Evolutionary conservation across 2,888 invertebrate genomes (phyloP).

Genomic region (Orthosia incerta): DNA sequence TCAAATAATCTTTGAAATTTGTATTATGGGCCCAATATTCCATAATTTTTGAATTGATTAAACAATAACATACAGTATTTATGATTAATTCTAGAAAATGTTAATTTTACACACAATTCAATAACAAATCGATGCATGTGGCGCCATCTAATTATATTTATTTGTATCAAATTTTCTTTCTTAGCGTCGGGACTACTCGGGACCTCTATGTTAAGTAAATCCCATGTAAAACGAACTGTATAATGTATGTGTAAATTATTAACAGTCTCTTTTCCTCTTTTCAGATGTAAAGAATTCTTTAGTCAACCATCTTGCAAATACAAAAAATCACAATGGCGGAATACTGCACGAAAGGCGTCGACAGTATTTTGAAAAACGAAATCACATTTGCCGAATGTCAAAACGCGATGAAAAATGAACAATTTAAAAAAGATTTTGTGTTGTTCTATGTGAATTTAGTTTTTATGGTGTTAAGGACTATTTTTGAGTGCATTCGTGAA

Average conservation of each 20-base stretch:
- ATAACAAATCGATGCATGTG: no score
- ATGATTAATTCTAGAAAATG: no score
- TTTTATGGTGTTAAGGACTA: constrained; percentile 50
- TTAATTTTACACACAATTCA: no score
- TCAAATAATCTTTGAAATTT: no score
- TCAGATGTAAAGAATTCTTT: constrained; percentile 33
- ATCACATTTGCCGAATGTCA: constrained; percentile 47
- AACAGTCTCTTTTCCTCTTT: constrained; percentile 24
- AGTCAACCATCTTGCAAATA: constrained; percentile 7
- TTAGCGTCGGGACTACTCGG: no score
- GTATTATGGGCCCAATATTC: no score
- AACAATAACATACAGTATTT: no score
- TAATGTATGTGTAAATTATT: not conserved
- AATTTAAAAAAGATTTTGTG: constrained; percentile 53
- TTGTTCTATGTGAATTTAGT: constrained; percentile 65
- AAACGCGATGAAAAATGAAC: constrained; percentile 24
- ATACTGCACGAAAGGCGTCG: constrained; percentile 18
- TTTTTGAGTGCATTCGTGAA: constrained; percentile 63
- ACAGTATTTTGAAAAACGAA: constrained; percentile 30
- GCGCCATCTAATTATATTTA: no score
- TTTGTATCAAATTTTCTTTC: no score
- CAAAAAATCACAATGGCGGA: constrained; percentile 44
- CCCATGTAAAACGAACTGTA: no score
- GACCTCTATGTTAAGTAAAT: no score
- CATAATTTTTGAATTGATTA: no score